A percentile compares a stretch with the other conserved stretches of the same genome.
Conservation (phyloP, 2,888 invertebrate species). For the Dichetophora obliterata region DNA sequence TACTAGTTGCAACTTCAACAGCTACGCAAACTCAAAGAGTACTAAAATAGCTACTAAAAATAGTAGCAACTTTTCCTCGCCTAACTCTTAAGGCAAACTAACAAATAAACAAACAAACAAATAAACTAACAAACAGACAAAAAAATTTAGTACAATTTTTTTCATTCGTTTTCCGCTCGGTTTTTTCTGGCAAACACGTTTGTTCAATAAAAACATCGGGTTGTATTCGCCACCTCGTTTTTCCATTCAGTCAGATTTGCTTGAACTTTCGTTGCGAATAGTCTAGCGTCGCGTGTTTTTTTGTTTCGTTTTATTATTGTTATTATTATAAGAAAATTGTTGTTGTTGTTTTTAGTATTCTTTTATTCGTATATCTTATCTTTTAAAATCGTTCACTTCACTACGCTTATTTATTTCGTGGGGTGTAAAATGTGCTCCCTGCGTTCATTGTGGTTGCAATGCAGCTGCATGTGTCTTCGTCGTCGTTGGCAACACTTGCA, state of each 20-base stretch:
- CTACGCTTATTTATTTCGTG: neutral
- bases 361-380: neutral
- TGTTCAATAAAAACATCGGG: neutral
- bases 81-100: neutral
- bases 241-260: constrained; percentile 40
- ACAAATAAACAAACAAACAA: neutral
- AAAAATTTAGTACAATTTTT: neutral
- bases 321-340: neutral
- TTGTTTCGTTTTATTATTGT: constrained; percentile 8
- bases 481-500: constrained; percentile 20
- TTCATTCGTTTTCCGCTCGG: constrained; percentile 15
- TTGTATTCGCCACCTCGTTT: constrained; percentile 1
- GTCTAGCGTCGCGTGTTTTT: constrained; percentile 16
- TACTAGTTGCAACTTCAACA: neutral
- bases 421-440: constrained; percentile 18
- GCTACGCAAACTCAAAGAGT: neutral
- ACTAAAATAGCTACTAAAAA: constrained; percentile 12
- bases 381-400: constrained; percentile 10
- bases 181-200: constrained; percentile 23
- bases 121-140: constrained; percentile 8
- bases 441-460: neutral
- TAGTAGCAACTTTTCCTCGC: constrained; percentile 14
- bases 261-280: constrained; percentile 43
- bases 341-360: neutral
- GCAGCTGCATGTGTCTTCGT: constrained; percentile 5